Evolutionary conservation across 2,888 invertebrate genomes (phyloP).

Genomic region (Conops quadrifasciatus): DNA sequence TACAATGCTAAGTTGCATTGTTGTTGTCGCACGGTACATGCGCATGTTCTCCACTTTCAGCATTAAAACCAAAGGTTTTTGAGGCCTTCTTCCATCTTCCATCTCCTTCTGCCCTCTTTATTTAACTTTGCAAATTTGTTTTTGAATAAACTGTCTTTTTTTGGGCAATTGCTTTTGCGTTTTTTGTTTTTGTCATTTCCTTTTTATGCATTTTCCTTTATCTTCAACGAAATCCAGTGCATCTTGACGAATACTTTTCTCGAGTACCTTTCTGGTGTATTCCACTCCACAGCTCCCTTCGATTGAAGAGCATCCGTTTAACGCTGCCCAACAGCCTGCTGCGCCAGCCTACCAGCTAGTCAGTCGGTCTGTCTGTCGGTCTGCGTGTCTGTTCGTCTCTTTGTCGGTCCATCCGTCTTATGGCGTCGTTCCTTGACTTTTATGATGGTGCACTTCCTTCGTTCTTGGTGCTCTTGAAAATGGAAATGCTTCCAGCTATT

Average conservation of each 20-base stretch:
- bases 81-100: slow-evolving; percentile 39
- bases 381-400: background rate
- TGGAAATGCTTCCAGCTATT: slow-evolving; percentile 33
- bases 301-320: slow-evolving; percentile 24
- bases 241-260: slow-evolving; percentile 20
- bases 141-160: background rate
- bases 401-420: slow-evolving; percentile 1
- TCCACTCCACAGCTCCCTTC: background rate
- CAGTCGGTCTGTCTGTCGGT: background rate
- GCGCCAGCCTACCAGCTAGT: background rate
- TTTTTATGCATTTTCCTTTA: slow-evolving; percentile 30
- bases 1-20: no score
- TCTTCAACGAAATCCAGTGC: slow-evolving; percentile 33
- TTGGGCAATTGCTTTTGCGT: background rate
- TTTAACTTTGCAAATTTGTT: slow-evolving; percentile 3
- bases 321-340: slow-evolving; percentile 5
- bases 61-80: slow-evolving; percentile 11
- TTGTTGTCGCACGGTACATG: slow-evolving; percentile 18
- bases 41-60: slow-evolving; percentile 53
- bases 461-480: slow-evolving; percentile 28
- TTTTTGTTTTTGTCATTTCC: background rate
- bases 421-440: background rate
- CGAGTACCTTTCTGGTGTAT: background rate
- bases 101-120: slow-evolving; percentile 37
- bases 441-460: slow-evolving; percentile 8